phyloP scores from a whole-genome alignment of 2,888 invertebrate genomes.

The Homarus gammarus region DNA sequence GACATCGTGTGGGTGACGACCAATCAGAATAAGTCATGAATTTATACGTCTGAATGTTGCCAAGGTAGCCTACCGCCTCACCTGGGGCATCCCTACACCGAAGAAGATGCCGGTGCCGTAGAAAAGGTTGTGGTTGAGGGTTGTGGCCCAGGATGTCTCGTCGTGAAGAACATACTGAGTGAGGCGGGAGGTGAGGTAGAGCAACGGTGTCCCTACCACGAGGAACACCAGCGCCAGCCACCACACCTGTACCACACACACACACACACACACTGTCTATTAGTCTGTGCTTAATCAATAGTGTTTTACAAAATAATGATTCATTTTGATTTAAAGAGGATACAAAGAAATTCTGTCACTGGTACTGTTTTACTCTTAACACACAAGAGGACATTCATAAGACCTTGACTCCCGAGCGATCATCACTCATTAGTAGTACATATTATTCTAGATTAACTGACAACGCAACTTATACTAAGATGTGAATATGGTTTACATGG shows the following conservation, averaged over 20 bases:
- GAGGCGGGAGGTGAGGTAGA: conserved; percentile 30
- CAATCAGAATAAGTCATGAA: too few relatives aligned
- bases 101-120: conserved; percentile 59
- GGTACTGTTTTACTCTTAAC: too few relatives aligned
- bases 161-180: conserved; percentile 20
- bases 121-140: conserved; percentile 42
- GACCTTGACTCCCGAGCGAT: too few relatives aligned
- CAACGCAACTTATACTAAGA: too few relatives aligned
- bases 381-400: too few relatives aligned
- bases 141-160: conserved; percentile 33
- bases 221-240: conserved; percentile 34
- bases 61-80: not conserved
- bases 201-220: conserved; percentile 41
- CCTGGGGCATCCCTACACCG: conserved; percentile 60
- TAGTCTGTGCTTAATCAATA: not conserved
- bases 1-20: too few relatives aligned
- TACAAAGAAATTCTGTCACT: too few relatives aligned
- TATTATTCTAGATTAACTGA: too few relatives aligned
- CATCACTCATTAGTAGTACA: too few relatives aligned
- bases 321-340: too few relatives aligned
- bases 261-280: not conserved
- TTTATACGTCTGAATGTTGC: too few relatives aligned
- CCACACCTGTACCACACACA: conserved; percentile 52
- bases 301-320: not conserved
- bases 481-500: too few relatives aligned